phyloP scores from a whole-genome alignment of 2,113 vertebrate species.

The Capra hircus region DNA sequence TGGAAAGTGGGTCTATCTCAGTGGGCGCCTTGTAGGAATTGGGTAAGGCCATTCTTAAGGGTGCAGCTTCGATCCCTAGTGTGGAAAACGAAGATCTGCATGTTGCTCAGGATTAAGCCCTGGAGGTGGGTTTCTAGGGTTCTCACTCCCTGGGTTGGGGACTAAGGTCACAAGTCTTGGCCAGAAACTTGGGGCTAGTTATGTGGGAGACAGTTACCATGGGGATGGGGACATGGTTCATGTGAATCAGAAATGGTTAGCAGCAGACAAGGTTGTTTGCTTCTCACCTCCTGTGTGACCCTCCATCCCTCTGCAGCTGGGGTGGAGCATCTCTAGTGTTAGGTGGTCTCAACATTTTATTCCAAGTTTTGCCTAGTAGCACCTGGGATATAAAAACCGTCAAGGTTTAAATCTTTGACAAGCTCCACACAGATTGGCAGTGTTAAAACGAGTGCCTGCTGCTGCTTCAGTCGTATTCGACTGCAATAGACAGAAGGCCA shows the following conservation, averaged over 20 bases:
- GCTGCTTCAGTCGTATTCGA: accelerated
- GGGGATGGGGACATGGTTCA: neutral
- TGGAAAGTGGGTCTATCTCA: neutral
- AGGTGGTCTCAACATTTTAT: neutral
- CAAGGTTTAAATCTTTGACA: neutral
- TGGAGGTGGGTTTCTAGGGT: neutral
- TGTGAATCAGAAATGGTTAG: neutral
- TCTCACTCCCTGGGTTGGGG: neutral
- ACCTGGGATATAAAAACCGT: neutral
- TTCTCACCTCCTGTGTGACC: neutral
- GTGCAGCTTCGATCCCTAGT: accelerated
- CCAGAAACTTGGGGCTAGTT: neutral
- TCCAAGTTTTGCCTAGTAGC: neutral
- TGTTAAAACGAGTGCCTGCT: neutral
- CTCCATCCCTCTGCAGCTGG: neutral
- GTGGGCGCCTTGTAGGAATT: neutral
- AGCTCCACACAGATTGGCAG: neutral
- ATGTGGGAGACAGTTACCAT: neutral
- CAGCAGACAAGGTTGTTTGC: no score
- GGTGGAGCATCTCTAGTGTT: neutral
- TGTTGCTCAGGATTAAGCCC: neutral
- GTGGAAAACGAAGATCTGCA: no score
- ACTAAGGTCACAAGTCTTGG: accelerated
- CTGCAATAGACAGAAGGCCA: accelerated
- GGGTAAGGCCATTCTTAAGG: neutral